Percentiles rank a stretch among this genome's conserved stretches.
These are phyloP conservation scores for Ahaetulla prasina DNA, from an alignment of 2,113 vertebrate species.

Conservation along the genomic window DNA sequence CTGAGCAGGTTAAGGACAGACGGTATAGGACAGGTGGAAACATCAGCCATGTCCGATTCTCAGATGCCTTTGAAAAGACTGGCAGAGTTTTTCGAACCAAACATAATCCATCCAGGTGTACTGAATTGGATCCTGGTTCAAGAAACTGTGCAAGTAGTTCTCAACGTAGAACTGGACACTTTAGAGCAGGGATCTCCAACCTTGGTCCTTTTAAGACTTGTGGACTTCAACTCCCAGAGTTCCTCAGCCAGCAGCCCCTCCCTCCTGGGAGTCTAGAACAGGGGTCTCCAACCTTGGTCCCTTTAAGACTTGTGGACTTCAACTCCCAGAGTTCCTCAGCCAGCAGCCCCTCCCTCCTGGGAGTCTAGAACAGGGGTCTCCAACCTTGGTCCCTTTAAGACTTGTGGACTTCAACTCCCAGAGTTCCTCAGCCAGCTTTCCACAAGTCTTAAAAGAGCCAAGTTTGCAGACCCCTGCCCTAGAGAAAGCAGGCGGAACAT, in stretches of 20 bases:
- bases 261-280: too few relatives aligned
- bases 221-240: neutral
- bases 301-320: too few relatives aligned
- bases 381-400: too few relatives aligned
- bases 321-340: too few relatives aligned
- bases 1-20: fast-evolving
- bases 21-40: too few relatives aligned
- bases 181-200: too few relatives aligned
- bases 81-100: neutral
- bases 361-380: too few relatives aligned
- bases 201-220: too few relatives aligned
- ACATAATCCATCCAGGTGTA: neutral
- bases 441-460: neutral
- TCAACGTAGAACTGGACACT: too few relatives aligned
- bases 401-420: neutral
- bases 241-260: neutral
- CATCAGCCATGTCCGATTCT: neutral
- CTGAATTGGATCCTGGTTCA: neutral
- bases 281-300: too few relatives aligned
- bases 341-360: too few relatives aligned
- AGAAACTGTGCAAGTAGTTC: neutral
- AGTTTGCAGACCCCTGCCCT: neutral
- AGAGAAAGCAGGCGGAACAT: neutral
- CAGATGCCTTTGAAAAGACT: neutral
- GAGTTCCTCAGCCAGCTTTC: neutral